phyloP scores from a whole-genome alignment of 2,797 vertebrate species.

The Allobates femoralis region DNA sequence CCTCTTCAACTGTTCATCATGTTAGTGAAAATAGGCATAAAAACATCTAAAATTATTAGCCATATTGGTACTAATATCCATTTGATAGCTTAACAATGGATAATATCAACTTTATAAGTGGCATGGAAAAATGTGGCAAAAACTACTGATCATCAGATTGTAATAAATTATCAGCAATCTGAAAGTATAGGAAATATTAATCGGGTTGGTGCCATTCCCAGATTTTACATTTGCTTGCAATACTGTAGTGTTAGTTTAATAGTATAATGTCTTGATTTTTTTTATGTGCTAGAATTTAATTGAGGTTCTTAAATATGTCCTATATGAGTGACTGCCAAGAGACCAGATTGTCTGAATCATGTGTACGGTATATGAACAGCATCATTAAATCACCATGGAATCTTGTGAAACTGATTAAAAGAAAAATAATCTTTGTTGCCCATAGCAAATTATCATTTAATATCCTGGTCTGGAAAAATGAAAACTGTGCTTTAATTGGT shows the following conservation, averaged over 20 bases:
- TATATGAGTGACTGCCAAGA: slow-evolving; percentile 26
- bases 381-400: neutral
- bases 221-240: slow-evolving; percentile 9
- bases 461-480: too few species aligned
- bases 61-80: neutral
- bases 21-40: neutral
- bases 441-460: too few species aligned
- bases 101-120: too few species aligned
- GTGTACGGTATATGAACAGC: neutral
- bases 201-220: slow-evolving; percentile 24
- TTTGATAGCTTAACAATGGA: neutral
- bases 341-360: slow-evolving; percentile 22
- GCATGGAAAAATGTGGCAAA: neutral
- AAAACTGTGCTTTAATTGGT: too few species aligned
- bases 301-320: slow-evolving; percentile 31
- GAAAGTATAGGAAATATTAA: slow-evolving; percentile 9
- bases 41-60: neutral
- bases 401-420: neutral
- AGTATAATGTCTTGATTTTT: slow-evolving; percentile 27
- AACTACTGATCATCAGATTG: neutral
- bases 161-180: slow-evolving; percentile 3
- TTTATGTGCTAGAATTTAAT: slow-evolving; percentile 27
- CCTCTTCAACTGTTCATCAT: neutral
- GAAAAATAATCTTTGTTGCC: neutral
- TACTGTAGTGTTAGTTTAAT: slow-evolving; percentile 31